Conservation (phyloP, 2,797 vertebrate species). For the Enteromius fasciolatus region DNA sequence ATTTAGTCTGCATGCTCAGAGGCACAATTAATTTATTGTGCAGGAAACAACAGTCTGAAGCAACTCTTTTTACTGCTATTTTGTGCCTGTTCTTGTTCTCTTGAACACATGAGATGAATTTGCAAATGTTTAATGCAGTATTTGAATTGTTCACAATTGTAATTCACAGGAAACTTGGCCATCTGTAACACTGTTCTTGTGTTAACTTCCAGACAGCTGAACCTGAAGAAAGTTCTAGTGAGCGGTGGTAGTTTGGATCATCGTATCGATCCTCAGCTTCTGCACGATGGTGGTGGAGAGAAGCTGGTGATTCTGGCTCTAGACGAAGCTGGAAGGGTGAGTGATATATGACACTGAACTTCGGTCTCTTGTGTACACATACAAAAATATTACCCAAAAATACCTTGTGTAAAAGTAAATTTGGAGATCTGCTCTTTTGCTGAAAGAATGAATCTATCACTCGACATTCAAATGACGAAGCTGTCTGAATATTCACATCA, state of each 20-base stretch:
- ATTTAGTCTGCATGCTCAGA: neutral
- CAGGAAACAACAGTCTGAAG: neutral
- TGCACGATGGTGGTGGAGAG: slow-evolving; percentile 88
- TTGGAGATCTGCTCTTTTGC: neutral
- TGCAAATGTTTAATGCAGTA: neutral
- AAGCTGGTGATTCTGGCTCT: slow-evolving; percentile 87
- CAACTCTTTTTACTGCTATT: neutral
- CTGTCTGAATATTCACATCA: neutral
- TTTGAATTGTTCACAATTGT: neutral
- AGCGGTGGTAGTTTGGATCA: slow-evolving; percentile 91
- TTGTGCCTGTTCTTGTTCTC: neutral
- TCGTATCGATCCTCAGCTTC: slow-evolving; percentile 86
- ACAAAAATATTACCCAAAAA: neutral
- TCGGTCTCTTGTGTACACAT: neutral
- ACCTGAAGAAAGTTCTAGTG: slow-evolving; percentile 93
- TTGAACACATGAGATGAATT: neutral
- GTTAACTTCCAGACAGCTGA: slow-evolving; percentile 83
- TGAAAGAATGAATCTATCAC: neutral
- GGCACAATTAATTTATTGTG: neutral
- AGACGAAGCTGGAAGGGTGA: slow-evolving; percentile 93
- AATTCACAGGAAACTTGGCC: neutral
- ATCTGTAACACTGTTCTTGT: neutral
- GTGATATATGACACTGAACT: slow-evolving; percentile 35
- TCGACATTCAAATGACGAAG: neutral
- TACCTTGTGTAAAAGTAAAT: neutral